Conservation (phyloP, 2,888 invertebrate genomes). For the Criorhina ranunculi region DNA sequence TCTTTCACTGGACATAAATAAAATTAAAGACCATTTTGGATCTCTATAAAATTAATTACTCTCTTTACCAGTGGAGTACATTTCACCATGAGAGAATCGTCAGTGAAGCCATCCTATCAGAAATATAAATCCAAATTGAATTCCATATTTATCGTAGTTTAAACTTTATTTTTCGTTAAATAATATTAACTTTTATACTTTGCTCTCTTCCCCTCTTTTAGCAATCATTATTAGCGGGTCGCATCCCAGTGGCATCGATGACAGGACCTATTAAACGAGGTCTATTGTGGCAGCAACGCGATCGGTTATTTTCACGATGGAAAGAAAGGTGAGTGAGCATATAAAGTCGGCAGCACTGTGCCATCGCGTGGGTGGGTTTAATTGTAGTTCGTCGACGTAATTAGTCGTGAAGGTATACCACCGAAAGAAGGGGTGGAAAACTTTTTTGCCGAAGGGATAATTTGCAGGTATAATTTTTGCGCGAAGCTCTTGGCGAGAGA, state of each 20-base stretch:
- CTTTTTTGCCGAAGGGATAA: slow-evolving; percentile 13
- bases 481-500: background rate
- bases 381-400: slow-evolving; percentile 68
- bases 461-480: slow-evolving; percentile 40
- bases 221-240: slow-evolving; percentile 84
- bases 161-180: slow-evolving; percentile 29
- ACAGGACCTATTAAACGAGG: slow-evolving; percentile 88
- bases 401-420: slow-evolving; percentile 50
- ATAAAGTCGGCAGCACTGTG: background rate
- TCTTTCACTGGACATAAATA: slow-evolving; percentile 18
- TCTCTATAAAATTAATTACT: slow-evolving; percentile 51
- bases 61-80: slow-evolving; percentile 18
- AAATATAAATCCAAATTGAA: slow-evolving; percentile 49
- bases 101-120: no score
- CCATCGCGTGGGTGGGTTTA: slow-evolving; percentile 20
- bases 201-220: slow-evolving; percentile 74
- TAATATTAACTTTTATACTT: slow-evolving; percentile 36
- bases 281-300: slow-evolving; percentile 88
- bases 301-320: slow-evolving; percentile 88
- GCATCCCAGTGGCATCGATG: slow-evolving; percentile 85
- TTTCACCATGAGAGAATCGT: no score
- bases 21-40: slow-evolving; percentile 42
- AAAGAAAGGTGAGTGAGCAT: slow-evolving; percentile 85
- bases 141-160: slow-evolving; percentile 42
- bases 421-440: background rate